A percentile compares a stretch with the other conserved stretches of the same genome.
phyloP scores from a whole-genome alignment of 1,140 invertebrate species.

The Panagrolaimus sp. region DNA sequence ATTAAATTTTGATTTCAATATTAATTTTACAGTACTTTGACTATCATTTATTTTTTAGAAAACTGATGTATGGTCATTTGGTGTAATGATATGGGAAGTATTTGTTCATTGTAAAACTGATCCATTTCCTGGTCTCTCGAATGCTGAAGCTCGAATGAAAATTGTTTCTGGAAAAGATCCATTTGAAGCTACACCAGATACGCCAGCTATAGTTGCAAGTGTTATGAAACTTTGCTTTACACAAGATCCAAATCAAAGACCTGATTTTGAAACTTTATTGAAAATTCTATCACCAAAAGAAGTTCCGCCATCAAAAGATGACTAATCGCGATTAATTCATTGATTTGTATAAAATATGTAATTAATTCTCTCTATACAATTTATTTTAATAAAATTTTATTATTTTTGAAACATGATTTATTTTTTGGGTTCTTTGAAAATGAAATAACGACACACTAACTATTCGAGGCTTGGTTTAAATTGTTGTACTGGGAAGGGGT shows the following conservation, averaged over 20 bases:
- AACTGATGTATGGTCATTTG: constrained; percentile 21
- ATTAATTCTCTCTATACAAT: too few relatives aligned
- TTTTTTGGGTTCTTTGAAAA: too few relatives aligned
- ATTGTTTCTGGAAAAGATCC: constrained; percentile 20
- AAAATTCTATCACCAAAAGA: constrained; percentile 12
- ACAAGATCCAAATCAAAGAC: constrained; percentile 18
- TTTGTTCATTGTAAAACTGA: constrained; percentile 19
- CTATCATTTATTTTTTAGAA: neutral
- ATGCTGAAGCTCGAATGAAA: constrained; percentile 14
- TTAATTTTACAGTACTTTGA: neutral
- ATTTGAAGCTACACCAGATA: constrained; percentile 20
- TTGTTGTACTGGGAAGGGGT: too few relatives aligned
- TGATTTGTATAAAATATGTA: too few relatives aligned
- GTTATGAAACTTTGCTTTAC: constrained; percentile 24
- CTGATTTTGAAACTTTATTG: constrained; percentile 14
- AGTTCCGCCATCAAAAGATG: constrained; percentile 4
- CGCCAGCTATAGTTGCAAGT: neutral
- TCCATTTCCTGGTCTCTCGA: constrained; percentile 18
- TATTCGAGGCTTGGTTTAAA: too few relatives aligned
- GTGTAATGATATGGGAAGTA: constrained; percentile 17
- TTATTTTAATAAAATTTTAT: too few relatives aligned
- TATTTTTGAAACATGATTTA: too few relatives aligned
- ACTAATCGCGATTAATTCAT: neutral
- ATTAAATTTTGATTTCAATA: too few relatives aligned
- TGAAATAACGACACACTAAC: too few relatives aligned